Conservation (phyloP, 2,113 vertebrate genomes). For the Gnathonemus echidnorhynchus region DNA sequence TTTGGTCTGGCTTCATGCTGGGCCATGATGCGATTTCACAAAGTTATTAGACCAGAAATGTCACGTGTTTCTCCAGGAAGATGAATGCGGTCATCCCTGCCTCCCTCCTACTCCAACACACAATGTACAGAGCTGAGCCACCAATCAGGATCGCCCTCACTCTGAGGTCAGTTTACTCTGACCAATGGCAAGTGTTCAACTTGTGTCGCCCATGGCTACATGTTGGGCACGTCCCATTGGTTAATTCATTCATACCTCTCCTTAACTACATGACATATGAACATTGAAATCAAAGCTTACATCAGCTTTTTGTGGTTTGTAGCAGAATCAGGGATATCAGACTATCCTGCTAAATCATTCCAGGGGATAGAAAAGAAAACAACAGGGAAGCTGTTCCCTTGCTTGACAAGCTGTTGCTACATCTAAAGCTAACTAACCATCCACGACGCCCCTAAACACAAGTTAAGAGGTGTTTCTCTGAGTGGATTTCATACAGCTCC, state of each 20-base stretch:
- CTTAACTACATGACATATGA: background rate
- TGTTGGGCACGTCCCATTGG: background rate
- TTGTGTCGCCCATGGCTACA: background rate
- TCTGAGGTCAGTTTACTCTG: background rate
- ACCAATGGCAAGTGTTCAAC: background rate
- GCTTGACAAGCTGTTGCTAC: background rate
- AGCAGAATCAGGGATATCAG: background rate
- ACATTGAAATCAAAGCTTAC: background rate
- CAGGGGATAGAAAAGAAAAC: background rate
- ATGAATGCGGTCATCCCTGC: background rate
- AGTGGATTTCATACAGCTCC: background rate
- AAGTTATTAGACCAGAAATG: conserved; percentile 53
- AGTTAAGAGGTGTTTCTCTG: background rate
- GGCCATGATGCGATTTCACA: conserved; percentile 33
- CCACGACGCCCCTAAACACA: background rate
- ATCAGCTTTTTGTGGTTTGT: background rate
- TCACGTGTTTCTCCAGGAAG: conserved; percentile 33
- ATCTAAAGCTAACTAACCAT: background rate
- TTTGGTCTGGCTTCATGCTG: conserved; percentile 44
- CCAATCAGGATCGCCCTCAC: background rate
- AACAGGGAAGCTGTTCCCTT: background rate
- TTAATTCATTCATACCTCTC: background rate
- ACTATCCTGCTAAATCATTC: background rate
- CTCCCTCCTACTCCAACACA: background rate
- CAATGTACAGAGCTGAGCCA: background rate